Evolutionary conservation across 2,797 vertebrate genomes (phyloP), one percentile per base, ranked within the genome.

Genomic region (Schizothorax lantsangensis): DNA sequence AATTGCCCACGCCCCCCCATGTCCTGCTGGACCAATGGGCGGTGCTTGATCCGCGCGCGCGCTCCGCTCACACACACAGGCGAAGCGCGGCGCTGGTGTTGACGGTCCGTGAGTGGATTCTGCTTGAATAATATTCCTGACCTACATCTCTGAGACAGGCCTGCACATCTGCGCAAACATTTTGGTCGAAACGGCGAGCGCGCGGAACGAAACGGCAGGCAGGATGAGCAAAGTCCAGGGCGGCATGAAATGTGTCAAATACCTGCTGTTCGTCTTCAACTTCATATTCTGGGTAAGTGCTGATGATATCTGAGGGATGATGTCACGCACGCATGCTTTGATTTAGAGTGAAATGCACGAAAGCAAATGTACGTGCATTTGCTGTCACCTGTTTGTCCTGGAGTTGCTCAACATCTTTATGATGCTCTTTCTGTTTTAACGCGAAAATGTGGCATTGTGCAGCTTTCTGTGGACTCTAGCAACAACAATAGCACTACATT

Each of bases 271-370:
- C 91, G 91, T 96, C 33, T 98, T 98, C 96, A 99, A 98, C 95
- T 96, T 98, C 94, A 97, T 97, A 89, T 98, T 98, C 90, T 98
- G 97, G 98, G 98, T 99, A 93, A 98, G 98, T 94, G 57, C 36
- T 11, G 38, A n/a, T 30, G 10, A 23, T 69, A 21, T 73, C 19
- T 26, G 19, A 40, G 52, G 9, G 69, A 74, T 64, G 69, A 81
- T 54, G 79, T 64, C 69, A 81, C 77, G 3, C 17, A 4, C 4
- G 7, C 84, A 26, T n/a, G 68, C 54, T 30, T 80, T 73, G 23
- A 49, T 49, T 15, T 11, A 17, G 1, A 84, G 45, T 10, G 17
- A 64, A 43, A 26, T 12, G 26, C 15, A 38, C 7, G 36, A 3
- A 66, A 33, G 30, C 26, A n/a, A 43, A 62, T 38, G 71, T 36